Evolutionary conservation across 2,113 vertebrate genomes (phyloP).

Genomic region (Mellivora capensis): DNA sequence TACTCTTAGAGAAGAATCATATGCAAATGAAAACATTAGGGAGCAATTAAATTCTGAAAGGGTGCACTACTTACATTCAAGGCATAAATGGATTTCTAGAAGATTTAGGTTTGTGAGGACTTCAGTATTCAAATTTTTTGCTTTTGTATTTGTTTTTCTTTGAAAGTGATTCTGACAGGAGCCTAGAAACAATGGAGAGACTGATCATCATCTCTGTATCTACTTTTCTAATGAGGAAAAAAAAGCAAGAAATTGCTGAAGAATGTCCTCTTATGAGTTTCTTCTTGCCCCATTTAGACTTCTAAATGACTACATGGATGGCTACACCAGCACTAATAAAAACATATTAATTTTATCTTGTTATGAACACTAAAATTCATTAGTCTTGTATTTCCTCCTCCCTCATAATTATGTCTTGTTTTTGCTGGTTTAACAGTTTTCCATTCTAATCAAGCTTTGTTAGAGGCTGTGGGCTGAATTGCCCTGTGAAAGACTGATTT

Average conservation of each 20-base stretch:
- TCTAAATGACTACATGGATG: constrained; percentile 11
- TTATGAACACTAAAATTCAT: constrained; percentile 43
- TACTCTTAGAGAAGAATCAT: neutral
- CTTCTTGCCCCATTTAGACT: constrained; percentile 4
- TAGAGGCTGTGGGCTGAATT: constrained; percentile 42
- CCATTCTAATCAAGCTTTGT: constrained; percentile 39
- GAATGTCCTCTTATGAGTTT: neutral
- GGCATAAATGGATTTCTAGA: neutral
- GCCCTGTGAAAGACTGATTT: constrained; percentile 49
- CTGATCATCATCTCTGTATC: neutral
- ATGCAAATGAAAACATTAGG: constrained; percentile 14
- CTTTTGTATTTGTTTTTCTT: neutral
- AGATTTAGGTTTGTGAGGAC: neutral
- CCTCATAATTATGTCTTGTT: constrained; percentile 45
- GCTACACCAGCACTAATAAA: constrained; percentile 15
- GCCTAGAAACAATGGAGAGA: neutral
- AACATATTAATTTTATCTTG: constrained; percentile 48
- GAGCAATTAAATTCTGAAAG: constrained; percentile 27
- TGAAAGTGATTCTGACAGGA: neutral
- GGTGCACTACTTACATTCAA: neutral
- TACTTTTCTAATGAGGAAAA: neutral
- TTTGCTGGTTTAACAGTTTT: constrained; percentile 46
- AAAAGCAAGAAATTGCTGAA: neutral
- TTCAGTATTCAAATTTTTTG: neutral
- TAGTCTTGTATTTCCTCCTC: neutral